Percentiles rank a stretch among this genome's conserved stretches.
These are phyloP conservation scores for Empis livida DNA, from an alignment of 2,888 invertebrate species.

Conservation along the genomic window DNA sequence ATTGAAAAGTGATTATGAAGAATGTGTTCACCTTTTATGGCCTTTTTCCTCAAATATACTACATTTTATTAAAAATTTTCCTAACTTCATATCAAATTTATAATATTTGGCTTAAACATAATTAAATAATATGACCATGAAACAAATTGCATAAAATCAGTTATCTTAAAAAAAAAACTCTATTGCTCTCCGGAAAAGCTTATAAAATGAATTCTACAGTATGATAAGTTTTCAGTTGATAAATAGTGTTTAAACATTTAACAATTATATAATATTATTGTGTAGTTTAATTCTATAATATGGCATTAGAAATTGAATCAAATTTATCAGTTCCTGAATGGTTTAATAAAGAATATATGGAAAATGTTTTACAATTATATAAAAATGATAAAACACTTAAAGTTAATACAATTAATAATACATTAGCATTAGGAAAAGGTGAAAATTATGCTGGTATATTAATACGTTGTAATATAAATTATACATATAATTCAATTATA, in stretches of 20 bases:
- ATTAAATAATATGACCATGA: no score
- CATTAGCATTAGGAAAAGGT: slow-evolving; percentile 27
- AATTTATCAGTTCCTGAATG: slow-evolving; percentile 19
- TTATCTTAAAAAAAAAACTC: no score
- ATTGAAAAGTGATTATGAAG: no score
- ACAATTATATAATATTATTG: not conserved
- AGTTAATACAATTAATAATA: slow-evolving; percentile 16
- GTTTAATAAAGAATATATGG: slow-evolving; percentile 23
- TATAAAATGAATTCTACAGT: no score
- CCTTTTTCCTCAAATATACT: no score
- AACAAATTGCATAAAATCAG: no score
- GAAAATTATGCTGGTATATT: slow-evolving; percentile 31
- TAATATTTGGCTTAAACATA: no score
- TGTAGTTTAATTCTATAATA: not conserved
- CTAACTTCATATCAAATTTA: no score
- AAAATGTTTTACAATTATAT: slow-evolving; percentile 19
- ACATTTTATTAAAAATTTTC: no score
- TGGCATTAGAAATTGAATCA: not conserved
- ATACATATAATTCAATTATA: slow-evolving; percentile 3
- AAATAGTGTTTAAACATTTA: not conserved
- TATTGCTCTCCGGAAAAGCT: no score
- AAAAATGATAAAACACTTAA: slow-evolving; percentile 20
- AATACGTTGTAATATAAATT: slow-evolving; percentile 22
- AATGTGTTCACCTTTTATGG: no score
- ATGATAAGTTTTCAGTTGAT: not conserved